These are phyloP conservation scores for Arothron firmamentum DNA, from an alignment of 2,113 vertebrate species.

Conservation along the genomic window DNA sequence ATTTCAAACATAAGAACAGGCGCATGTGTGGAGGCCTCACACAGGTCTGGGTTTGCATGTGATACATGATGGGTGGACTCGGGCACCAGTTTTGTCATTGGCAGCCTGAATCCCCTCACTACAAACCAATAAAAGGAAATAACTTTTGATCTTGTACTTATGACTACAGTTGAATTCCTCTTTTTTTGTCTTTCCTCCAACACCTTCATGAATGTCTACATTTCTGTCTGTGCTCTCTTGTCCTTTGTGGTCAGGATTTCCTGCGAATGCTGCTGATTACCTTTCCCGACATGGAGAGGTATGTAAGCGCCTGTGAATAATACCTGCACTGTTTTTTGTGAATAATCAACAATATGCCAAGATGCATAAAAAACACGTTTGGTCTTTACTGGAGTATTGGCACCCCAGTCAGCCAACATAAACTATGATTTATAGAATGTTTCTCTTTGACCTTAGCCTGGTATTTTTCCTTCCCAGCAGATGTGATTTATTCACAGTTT, in stretches of 20 bases:
- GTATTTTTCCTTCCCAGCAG: neutral
- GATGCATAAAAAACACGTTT: slow-evolving; percentile 11
- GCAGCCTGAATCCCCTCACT: slow-evolving; percentile 42
- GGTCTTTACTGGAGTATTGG: neutral
- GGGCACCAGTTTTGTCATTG: slow-evolving; percentile 54
- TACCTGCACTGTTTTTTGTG: slow-evolving; percentile 36
- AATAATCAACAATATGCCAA: slow-evolving; percentile 44
- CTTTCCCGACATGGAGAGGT: slow-evolving; percentile 83
- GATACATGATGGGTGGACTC: slow-evolving; percentile 47
- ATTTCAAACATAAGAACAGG: slow-evolving; percentile 31
- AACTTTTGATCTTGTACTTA: slow-evolving; percentile 53
- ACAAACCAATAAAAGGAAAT: slow-evolving; percentile 66
- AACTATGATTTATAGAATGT: neutral
- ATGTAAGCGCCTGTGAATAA: slow-evolving; percentile 70
- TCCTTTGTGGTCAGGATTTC: slow-evolving; percentile 84
- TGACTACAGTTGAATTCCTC: slow-evolving; percentile 46
- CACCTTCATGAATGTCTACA: slow-evolving; percentile 29
- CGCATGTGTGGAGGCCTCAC: slow-evolving; percentile 48
- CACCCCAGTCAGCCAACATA: neutral
- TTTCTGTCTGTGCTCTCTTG: slow-evolving; percentile 31
- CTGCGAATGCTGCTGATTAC: slow-evolving; percentile 85
- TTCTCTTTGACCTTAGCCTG: neutral
- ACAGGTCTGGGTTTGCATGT: slow-evolving; percentile 42
- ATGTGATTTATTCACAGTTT: slow-evolving; percentile 25
- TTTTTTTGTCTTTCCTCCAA: slow-evolving; percentile 24